A percentile compares a stretch with the other conserved stretches of the same genome.
These are phyloP conservation scores for Zeugodacus cucurbitae DNA, from an alignment of 1,140 invertebrate species.

Conservation along the genomic window DNA sequence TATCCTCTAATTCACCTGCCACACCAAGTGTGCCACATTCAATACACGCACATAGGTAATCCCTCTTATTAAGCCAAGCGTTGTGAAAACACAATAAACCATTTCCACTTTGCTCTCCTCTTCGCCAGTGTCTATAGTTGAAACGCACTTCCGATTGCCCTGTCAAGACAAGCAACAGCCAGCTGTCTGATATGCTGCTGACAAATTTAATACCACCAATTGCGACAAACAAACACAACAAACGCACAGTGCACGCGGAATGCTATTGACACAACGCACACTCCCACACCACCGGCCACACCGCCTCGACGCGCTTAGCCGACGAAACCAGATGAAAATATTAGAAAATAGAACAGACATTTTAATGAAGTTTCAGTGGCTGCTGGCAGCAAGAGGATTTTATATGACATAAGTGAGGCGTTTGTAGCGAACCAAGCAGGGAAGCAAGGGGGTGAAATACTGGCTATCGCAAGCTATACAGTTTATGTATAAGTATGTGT, in stretches of 20 bases:
- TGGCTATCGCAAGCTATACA: background rate
- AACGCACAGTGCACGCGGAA: background rate
- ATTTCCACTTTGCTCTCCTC: background rate
- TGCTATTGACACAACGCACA: conserved; percentile 14
- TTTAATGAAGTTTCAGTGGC: conserved; percentile 35
- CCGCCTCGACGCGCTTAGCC: background rate
- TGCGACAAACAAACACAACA: background rate
- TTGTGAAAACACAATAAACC: background rate
- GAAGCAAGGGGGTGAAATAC: no score
- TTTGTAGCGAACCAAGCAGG: background rate
- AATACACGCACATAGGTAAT: background rate
- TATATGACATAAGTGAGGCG: background rate
- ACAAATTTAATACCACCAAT: conserved; percentile 38
- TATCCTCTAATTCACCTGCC: background rate
- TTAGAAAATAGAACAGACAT: conserved; percentile 33
- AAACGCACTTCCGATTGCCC: background rate
- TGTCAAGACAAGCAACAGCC: conserved; percentile 37
- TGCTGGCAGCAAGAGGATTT: conserved; percentile 1
- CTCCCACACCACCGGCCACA: background rate
- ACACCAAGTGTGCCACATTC: background rate
- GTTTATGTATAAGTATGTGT: background rate
- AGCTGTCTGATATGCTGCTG: conserved; percentile 27
- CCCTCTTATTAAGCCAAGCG: background rate
- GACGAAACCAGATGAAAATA: conserved; percentile 6
- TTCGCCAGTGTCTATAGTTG: background rate